Evolutionary conservation across 2,888 invertebrate genomes (phyloP).

Genomic region (Alviniconcha strummeri): DNA sequence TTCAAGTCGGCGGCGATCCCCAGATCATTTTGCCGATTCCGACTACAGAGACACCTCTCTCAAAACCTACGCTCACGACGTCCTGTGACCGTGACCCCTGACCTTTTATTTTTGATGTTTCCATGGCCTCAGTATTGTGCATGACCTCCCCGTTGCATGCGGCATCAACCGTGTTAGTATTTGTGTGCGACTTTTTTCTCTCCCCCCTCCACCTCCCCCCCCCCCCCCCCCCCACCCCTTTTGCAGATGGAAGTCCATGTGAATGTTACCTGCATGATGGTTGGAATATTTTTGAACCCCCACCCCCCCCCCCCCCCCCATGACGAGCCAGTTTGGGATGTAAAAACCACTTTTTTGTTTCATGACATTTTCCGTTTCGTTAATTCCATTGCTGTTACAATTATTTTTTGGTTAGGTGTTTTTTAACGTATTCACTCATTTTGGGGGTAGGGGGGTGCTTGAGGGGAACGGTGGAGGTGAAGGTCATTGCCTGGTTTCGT

Average conservation of each 20-base stretch:
- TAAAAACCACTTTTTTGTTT: too few relatives aligned
- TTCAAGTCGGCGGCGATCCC: conserved; percentile 47
- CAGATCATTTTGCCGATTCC: conserved; percentile 49
- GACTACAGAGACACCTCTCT: conserved; percentile 47
- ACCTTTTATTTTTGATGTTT: neutral
- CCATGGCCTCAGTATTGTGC: conserved; percentile 5
- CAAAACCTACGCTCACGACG: conserved; percentile 52
- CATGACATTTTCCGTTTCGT: too few relatives aligned
- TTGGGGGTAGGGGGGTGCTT: too few relatives aligned
- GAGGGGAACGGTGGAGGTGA: too few relatives aligned
- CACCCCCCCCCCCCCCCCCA: too few relatives aligned
- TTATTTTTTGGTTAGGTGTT: too few relatives aligned
- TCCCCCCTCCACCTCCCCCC: too few relatives aligned
- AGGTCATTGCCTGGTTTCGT: too few relatives aligned
- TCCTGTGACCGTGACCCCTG: conserved; percentile 45
- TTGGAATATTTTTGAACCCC: neutral
- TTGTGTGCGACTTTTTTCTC: neutral
- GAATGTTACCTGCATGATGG: neutral
- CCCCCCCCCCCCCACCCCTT: too few relatives aligned
- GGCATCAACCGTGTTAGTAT: conserved; percentile 18
- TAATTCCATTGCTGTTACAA: too few relatives aligned
- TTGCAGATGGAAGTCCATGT: neutral
- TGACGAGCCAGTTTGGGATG: too few relatives aligned
- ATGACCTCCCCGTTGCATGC: conserved; percentile 23
- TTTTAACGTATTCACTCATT: too few relatives aligned